Percentiles rank a stretch among this genome's conserved stretches.
Conservation (phyloP, 53 echinoderm and acorn worm genomes). For the Echinometra lucunter region DNA sequence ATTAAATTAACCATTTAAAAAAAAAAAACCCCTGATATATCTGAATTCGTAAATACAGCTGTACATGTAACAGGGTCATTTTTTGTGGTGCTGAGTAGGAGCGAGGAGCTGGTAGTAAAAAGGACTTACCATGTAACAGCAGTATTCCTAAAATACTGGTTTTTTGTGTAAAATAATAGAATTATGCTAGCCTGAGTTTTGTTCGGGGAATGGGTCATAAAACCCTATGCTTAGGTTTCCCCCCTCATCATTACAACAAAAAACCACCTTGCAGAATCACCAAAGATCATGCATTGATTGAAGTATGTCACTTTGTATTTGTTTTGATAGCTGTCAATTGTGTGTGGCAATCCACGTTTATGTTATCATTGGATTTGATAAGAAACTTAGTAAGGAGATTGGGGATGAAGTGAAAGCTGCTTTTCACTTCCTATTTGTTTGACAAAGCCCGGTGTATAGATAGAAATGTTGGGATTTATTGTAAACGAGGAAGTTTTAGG, state of each 20-base stretch:
- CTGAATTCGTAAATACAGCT: too few species aligned
- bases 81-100: too few species aligned
- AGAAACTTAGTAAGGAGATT: not conserved
- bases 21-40: too few species aligned
- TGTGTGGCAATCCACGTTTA: conserved; percentile 29
- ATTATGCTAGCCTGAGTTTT: too few species aligned
- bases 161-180: too few species aligned
- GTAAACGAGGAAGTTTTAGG: not conserved
- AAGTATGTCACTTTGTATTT: conserved; percentile 30
- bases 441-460: not conserved
- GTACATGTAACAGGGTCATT: too few species aligned
- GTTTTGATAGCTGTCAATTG: conserved; percentile 2
- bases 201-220: not conserved
- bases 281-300: not conserved
- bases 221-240: too few species aligned
- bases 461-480: conserved; percentile 22
- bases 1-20: too few species aligned
- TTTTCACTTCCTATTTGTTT: conserved; percentile 30
- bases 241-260: too few species aligned
- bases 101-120: too few species aligned
- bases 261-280: conserved; percentile 18
- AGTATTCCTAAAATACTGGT: too few species aligned
- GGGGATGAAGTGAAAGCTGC: not conserved
- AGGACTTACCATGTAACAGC: too few species aligned
- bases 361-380: not conserved